Base-by-base conservation (phyloP, 2,797 vertebrate species). In the Onychomys leucogaster region DNA sequence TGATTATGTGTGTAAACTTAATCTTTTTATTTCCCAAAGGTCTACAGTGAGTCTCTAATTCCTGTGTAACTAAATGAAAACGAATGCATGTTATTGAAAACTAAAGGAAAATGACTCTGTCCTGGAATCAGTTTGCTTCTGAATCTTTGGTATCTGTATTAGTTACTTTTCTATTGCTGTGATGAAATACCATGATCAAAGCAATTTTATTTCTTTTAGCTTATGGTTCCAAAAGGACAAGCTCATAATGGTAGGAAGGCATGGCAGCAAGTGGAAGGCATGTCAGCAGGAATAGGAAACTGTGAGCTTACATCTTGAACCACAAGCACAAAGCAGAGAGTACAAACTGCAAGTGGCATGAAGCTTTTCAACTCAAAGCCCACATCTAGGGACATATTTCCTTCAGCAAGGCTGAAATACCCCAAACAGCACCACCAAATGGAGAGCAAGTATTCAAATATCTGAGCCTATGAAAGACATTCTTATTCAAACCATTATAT, bases 11-110 rank as follows among this genome's bases (percentile, higher is more conserved):
- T 80, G 17, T 63, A 65, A 59, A 88, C 92, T 84, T 96, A 65
- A 92, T 57, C 65, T 43, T 91, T 71, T 55, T 69, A 80, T 89
- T 94, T 96, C 57, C 85, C 94, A 95, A 83, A 73, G n/a, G 67
- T 63, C 77, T 84, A 52, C 3, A 81, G 65, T 85, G 5, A 88
- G 37, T 12, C 88, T 76, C n/a, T 90, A 87, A 84, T 95, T 94
- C 55, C 86, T 73, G 27, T 84, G 41, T 71, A 86, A 82, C 27
- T n/a, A 81, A 91, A 89, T 69, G 55, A 94, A 93, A 94, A 80
- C 4, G 34, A 85, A 85, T 46, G 59, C 21, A 9, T 59, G 37
- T 89, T 87, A 73, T 78, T 82, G 23, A 77, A 84, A 84, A 87
- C 19, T 67, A 86, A 65, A 69, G 13, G 63, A 55, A 93, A 93